Evolutionary conservation across 2,888 invertebrate genomes (phyloP).

Genomic region (Caenorhabditis zanzibari): DNA sequence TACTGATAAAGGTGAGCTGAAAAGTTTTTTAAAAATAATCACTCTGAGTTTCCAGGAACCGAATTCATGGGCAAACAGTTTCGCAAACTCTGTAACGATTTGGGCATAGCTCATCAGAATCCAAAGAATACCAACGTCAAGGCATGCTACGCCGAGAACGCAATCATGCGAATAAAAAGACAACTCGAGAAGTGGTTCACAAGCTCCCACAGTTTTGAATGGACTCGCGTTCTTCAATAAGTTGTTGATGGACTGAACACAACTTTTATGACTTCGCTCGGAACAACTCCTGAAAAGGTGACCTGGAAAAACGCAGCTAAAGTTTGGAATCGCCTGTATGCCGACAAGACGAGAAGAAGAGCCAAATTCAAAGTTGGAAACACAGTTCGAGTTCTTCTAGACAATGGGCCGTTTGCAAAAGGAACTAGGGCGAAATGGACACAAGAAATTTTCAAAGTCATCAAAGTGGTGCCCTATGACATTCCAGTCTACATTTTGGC

Average conservation of each 20-base stretch:
- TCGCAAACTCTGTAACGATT: neutral
- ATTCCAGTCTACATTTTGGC: constrained; percentile 29
- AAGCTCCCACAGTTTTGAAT: neutral
- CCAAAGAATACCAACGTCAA: constrained; percentile 43
- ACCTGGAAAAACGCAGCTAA: constrained; percentile 6
- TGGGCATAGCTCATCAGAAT: neutral
- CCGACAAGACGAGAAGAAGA: neutral
- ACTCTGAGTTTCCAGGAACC: constrained; percentile 15
- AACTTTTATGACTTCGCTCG: constrained; percentile 21
- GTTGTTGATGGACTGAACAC: constrained; percentile 15
- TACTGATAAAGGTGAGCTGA: constrained; percentile 36
- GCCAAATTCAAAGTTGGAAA: constrained; percentile 19
- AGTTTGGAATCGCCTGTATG: constrained; percentile 24
- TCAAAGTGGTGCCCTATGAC: constrained; percentile 8
- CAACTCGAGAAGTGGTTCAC: constrained; percentile 33
- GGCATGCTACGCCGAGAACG: constrained; percentile 50
- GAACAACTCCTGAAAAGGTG: constrained; percentile 25
- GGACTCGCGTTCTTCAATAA: neutral
- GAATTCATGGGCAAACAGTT: constrained; percentile 41
- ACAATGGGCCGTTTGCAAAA: constrained; percentile 21
- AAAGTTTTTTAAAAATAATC: neutral
- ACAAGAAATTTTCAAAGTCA: constrained; percentile 20
- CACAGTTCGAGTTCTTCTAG: constrained; percentile 12
- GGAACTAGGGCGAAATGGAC: constrained; percentile 28
- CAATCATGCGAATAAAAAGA: constrained; percentile 42